Conservation (phyloP, 2,113 vertebrate species). For the Callipepla squamata region DNA sequence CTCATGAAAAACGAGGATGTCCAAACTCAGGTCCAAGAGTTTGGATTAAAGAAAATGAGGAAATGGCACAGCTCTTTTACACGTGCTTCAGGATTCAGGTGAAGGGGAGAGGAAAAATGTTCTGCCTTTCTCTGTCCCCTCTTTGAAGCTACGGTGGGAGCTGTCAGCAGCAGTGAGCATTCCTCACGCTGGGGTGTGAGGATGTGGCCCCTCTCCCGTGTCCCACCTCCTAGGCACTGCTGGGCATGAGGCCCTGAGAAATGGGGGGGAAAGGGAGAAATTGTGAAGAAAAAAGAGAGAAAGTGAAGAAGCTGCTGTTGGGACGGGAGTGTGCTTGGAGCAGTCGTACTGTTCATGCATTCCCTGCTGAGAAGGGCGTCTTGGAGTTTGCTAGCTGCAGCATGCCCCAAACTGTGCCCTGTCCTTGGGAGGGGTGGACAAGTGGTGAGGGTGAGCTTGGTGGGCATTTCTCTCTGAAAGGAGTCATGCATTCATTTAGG, state of each 20-base stretch:
- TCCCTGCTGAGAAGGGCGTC: neutral
- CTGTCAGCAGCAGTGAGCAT: neutral
- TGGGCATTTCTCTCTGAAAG: neutral
- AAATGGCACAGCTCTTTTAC: neutral
- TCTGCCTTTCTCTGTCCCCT: neutral
- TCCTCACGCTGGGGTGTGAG: neutral
- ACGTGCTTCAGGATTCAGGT: neutral
- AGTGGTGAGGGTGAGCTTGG: neutral
- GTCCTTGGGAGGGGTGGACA: neutral
- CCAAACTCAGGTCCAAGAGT: neutral
- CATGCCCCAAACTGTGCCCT: neutral
- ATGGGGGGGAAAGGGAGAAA: neutral
- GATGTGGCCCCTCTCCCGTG: accelerated
- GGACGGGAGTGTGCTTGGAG: neutral
- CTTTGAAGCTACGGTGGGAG: neutral
- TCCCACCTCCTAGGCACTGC: neutral
- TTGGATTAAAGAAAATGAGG: neutral
- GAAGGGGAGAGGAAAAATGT: neutral
- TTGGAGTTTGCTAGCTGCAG: neutral
- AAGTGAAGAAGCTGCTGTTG: neutral
- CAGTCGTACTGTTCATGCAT: neutral
- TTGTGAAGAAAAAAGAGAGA: neutral
- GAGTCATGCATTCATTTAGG: neutral
- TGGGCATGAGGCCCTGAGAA: neutral
- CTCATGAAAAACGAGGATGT: neutral